Percentiles rank a stretch among this genome's conserved stretches.
phyloP scores from a whole-genome alignment of 1,140 invertebrate species.

The Macrobrachium nipponense region DNA sequence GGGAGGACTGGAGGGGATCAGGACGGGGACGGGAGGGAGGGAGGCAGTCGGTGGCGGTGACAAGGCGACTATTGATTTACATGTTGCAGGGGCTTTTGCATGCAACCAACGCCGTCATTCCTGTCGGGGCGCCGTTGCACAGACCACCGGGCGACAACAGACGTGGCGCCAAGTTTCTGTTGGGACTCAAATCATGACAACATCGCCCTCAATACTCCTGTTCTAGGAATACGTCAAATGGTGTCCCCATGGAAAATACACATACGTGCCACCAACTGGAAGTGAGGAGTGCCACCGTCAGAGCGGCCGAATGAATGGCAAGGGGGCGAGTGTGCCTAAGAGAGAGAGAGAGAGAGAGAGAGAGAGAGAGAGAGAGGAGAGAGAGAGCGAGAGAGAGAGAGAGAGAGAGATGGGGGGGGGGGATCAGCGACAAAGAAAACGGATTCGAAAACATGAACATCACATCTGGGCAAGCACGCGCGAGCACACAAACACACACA shows the following conservation, averaged over 20 bases:
- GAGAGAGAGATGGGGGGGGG: constrained; percentile 19
- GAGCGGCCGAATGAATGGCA: neutral
- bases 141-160: no score
- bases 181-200: no score
- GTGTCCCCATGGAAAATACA: no score
- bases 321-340: neutral
- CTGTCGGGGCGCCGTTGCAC: neutral
- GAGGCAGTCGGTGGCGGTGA: constrained; percentile 35
- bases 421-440: constrained; percentile 11
- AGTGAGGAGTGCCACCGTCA: neutral
- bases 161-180: no score
- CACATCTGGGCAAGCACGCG: neutral
- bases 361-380: no score
- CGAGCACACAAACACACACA: neutral
- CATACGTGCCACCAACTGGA: constrained; percentile 5
- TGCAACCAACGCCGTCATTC: constrained; percentile 18
- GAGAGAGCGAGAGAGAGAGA: constrained; percentile 21
- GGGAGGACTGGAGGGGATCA: neutral
- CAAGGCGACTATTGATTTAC: constrained; percentile 52
- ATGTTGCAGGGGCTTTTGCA: constrained; percentile 44
- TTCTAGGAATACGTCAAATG: no score
- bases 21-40: neutral
- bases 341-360: neutral
- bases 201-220: no score
- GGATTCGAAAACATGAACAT: neutral